Base-by-base conservation (phyloP, 2,113 vertebrate species). In the Urocolius indicus region DNA sequence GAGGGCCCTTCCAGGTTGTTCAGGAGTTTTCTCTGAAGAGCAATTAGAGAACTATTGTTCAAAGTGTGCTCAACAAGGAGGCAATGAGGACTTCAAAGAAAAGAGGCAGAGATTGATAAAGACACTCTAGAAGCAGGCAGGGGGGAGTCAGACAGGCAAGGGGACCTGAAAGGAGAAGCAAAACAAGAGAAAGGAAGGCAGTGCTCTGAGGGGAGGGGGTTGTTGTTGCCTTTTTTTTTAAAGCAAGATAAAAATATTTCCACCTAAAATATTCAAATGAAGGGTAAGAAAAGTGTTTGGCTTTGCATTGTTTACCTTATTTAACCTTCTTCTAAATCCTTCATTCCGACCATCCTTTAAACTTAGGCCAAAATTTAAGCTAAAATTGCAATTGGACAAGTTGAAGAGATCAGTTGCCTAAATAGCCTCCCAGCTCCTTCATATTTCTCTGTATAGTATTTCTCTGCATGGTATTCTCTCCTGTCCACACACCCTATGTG, bases 1-100 rank as follows among this genome's bases (percentile, higher is more conserved):
- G 91, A 94, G 95, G 89, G 87, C 94, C 71, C 87, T 93, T 96
- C 87, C 91, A 89, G 69, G 74, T 80, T 80, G 74, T 66, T 96
- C 81, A 69, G 1, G 2, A 87, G 79, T 92, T 92, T 89, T 91
- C 91, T 96, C 96, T 95, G 84, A 96, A 97, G 94, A 95, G 91
- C 91, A 97, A 96, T 95, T 97, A 94, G 81, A 79, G 94, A 91
- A 82, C 61, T 51, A 48, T 89, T 97, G 96, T 95, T 95, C 91
- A 59, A 95, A 95, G 87, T 66, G 89, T 66, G 89, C 94, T 97
- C 91, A 43, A 93, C 62, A 12, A 91, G 80, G 74, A 91, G 89
- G 89, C 84, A 49, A 34, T 29, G 91, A 89, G 83, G 81, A 32
- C 89, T 93, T 94, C 69, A 77, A 87, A 94, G 84, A 74, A 84